Evolutionary conservation across 1,140 invertebrate genomes (phyloP), one percentile per base, ranked within the genome.

Genomic region (Apis mellifera): DNA sequence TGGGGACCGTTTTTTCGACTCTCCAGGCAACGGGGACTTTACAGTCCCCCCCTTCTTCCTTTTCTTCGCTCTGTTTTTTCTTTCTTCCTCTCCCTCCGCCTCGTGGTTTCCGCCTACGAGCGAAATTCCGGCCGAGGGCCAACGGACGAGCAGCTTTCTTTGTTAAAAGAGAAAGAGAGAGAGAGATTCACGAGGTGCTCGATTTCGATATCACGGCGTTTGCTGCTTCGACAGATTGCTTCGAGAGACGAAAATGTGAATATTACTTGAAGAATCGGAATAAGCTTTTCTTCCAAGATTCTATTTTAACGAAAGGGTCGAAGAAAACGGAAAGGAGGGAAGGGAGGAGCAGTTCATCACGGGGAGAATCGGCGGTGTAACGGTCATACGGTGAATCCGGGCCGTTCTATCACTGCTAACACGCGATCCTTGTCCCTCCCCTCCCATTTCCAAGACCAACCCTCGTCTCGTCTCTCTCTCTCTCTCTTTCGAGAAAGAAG

Each of bases 331-430:
- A 19, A 2, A 0, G 9, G 15, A 13, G 9, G n/a, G 5, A 19
- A 50, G 48, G 54, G 17, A 17, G 78, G 85, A 78, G 86, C 89
- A 88, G 87, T 91, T 87, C 87, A 92, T 92, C 91, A 92, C 87
- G 71, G 84, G 54, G 83, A 54, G 86, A 87, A 90, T 90, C 82
- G 90, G 80, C 91, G 87, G 84, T 92, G 91, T 92, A 92, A 68
- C 90, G 86, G 89, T 92, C 90, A 91, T 89, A 89, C 72, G 82
- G 86, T 85, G 90, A 92, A 92, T 92, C 89, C 90, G 83, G 71
- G 78, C 66, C 89, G 89, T 87, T 91, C 86, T 89, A 91, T 92
- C 91, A 92, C 89, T 89, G 90, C 84, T 90, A 88, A 89, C 68
- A 78, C 73, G 73, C 64, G 50, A 48, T 74, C 71, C 78, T 70